phyloP scores from a whole-genome alignment of 2,888 invertebrate genomes.

The Nyleta sp. region DNA sequence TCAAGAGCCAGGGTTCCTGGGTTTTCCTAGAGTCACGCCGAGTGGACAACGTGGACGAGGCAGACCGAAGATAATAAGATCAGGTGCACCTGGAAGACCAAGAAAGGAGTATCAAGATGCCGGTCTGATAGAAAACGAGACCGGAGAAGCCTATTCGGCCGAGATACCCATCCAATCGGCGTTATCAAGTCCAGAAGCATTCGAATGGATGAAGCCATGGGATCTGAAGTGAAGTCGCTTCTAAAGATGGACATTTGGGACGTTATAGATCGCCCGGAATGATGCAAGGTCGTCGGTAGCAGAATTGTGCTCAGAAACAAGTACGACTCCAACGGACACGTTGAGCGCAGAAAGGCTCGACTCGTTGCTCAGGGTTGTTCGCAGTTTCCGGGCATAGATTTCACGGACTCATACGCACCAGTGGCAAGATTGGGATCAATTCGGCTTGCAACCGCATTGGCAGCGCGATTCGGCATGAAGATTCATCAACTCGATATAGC shows the following conservation, averaged over 20 bases:
- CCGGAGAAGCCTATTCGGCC: background rate
- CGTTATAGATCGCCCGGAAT: conserved; percentile 33
- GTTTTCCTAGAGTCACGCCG: background rate
- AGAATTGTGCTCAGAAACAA: conserved; percentile 10
- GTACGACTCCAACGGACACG: conserved; percentile 4
- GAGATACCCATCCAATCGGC: conserved; percentile 7
- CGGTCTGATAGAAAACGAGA: background rate
- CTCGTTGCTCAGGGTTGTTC: conserved; percentile 35
- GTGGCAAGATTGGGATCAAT: conserved; percentile 27
- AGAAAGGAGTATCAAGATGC: background rate
- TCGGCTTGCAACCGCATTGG: background rate
- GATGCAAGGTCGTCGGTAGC: conserved; percentile 33
- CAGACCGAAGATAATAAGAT: background rate
- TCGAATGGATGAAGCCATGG: conserved; percentile 44
- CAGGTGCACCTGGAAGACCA: conserved; percentile 8
- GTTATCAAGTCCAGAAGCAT: conserved; percentile 11
- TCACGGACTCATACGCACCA: conserved; percentile 18
- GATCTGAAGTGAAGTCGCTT: conserved; percentile 19
- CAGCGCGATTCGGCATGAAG: background rate
- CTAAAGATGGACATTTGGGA: conserved; percentile 31
- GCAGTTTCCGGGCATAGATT: conserved; percentile 28
- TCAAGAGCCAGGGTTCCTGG: background rate
- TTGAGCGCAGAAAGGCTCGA: conserved; percentile 34
- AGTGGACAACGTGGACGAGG: conserved; percentile 4
- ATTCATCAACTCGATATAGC: conserved; percentile 20